Conservation (phyloP, 2,888 invertebrate genomes). For the Pristionchus mayeri region DNA sequence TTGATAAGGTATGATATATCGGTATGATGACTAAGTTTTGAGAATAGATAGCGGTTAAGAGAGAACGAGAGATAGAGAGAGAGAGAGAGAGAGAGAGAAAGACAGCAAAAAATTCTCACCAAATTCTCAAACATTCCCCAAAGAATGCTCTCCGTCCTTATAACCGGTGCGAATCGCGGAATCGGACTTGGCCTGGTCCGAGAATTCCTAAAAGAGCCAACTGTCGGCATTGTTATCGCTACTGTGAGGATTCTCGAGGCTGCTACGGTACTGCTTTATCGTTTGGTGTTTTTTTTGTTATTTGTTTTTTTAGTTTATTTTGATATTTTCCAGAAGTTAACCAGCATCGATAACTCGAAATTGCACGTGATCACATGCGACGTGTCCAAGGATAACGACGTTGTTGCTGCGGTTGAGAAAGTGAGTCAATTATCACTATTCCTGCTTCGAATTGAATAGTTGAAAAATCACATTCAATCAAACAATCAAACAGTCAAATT, state of each 20-base stretch:
- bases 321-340: neutral
- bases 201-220: neutral
- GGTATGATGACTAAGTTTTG: no score
- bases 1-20: no score
- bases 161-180: conserved; percentile 34
- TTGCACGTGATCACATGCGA: neutral
- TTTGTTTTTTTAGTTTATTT: neutral
- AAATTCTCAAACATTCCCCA: no score
- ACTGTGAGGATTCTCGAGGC: neutral
- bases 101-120: no score
- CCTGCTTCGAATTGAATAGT: no score
- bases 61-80: no score
- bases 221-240: neutral
- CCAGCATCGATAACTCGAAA: neutral
- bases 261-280: no score
- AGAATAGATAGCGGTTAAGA: no score
- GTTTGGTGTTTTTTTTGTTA: no score
- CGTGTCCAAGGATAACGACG: neutral
- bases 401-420: neutral
- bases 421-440: neutral
- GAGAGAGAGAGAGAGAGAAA: no score
- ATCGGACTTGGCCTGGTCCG: conserved; percentile 25
- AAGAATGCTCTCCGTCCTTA: conserved; percentile 16
- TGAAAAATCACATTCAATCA: no score
- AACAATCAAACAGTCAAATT: no score